These are phyloP conservation scores for Amphipyra tragopoginis DNA, from an alignment of 2,888 invertebrate species.

Conservation along the genomic window DNA sequence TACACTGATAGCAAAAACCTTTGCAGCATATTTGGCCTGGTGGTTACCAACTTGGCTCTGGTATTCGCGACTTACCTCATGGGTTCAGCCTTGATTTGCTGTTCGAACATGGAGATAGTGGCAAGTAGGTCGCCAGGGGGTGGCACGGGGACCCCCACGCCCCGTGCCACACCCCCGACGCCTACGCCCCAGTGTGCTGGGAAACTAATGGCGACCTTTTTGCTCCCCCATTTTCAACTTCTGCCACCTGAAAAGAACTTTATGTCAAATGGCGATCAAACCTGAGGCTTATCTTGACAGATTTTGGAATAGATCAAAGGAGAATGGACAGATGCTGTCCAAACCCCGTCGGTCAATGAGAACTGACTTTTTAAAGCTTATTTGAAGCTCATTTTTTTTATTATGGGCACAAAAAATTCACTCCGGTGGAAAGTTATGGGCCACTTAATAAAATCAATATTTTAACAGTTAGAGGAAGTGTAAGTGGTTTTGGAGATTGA, in stretches of 20 bases:
- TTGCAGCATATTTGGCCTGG: too few relatives aligned
- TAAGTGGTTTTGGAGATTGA: too few relatives aligned
- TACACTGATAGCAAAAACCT: too few relatives aligned
- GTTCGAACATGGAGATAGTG: slow-evolving; percentile 92
- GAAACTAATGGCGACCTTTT: slow-evolving; percentile 89
- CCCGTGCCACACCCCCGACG: slow-evolving; percentile 91
- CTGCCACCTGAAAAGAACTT: slow-evolving; percentile 79
- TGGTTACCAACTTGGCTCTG: not conserved
- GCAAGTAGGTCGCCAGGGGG: slow-evolving; percentile 91
- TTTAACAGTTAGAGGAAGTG: too few relatives aligned
- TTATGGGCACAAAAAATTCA: too few relatives aligned
- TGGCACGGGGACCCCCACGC: slow-evolving; percentile 91
- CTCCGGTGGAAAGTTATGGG: too few relatives aligned
- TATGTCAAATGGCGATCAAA: slow-evolving; percentile 28
- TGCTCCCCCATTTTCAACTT: slow-evolving; percentile 89
- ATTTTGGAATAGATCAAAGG: not conserved
- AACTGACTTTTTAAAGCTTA: too few relatives aligned
- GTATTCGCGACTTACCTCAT: slow-evolving; percentile 86
- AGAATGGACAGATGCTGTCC: too few relatives aligned
- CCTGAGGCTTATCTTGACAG: not conserved
- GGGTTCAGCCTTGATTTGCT: slow-evolving; percentile 92
- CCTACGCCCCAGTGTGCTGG: slow-evolving; percentile 91
- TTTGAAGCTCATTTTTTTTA: too few relatives aligned
- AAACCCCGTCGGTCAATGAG: too few relatives aligned
- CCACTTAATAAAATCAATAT: too few relatives aligned